phyloP scores from a whole-genome alignment of 1,140 invertebrate species.

The Aphelinus atriplicis region DNA sequence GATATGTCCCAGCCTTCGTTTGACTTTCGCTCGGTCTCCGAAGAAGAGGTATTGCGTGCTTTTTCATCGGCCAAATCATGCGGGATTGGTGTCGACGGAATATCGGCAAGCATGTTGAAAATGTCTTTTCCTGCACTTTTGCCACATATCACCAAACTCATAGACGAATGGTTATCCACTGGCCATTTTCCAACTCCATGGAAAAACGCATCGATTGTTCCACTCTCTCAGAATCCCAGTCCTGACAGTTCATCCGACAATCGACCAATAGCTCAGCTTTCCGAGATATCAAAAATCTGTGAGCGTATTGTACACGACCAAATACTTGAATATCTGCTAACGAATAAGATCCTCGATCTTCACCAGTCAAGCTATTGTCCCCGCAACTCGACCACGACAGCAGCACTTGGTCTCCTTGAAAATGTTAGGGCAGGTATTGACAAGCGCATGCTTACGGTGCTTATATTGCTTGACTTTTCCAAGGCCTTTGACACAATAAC shows the following conservation, averaged over 20 bases:
- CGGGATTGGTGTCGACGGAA: background rate
- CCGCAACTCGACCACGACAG: conserved; percentile 47
- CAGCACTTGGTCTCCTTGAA: conserved; percentile 47
- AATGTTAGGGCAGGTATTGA: conserved; percentile 48
- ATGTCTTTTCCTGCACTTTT: background rate
- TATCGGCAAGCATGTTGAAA: background rate
- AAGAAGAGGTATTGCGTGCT: background rate
- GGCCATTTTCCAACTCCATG: background rate
- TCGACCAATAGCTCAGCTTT: conserved; percentile 22
- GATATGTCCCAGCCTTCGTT: background rate
- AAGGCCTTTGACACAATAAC: conserved; percentile 47
- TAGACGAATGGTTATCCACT: background rate
- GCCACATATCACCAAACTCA: background rate
- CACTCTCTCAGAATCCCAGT: background rate
- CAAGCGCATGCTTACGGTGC: conserved; percentile 41
- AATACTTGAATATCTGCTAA: background rate
- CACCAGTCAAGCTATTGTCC: conserved; percentile 50
- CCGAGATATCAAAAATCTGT: conserved; percentile 16
- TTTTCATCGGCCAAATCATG: background rate
- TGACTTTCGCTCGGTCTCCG: background rate
- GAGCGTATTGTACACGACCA: conserved; percentile 21
- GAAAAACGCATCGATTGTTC: background rate
- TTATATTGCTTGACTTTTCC: conserved; percentile 53
- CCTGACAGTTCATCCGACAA: background rate
- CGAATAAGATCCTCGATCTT: conserved; percentile 8